Percentiles rank a stretch among this genome's conserved stretches.
These are phyloP conservation scores for Dendrocopos noguchii DNA, from an alignment of 2,113 vertebrate genomes.

Conservation along the genomic window DNA sequence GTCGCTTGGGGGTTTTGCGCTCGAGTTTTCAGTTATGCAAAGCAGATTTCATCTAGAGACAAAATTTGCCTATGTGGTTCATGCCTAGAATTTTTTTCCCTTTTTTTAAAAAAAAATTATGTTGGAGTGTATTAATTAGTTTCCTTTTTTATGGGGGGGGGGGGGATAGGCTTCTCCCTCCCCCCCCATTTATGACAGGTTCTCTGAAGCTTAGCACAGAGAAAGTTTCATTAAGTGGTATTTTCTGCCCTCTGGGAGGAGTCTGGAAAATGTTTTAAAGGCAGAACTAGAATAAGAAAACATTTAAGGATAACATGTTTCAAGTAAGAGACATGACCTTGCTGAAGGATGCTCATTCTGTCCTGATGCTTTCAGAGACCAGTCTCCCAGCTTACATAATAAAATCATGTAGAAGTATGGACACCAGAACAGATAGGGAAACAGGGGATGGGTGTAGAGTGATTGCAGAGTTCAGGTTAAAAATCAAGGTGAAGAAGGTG, in stretches of 20 bases:
- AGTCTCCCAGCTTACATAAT: background rate
- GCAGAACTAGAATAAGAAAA: background rate
- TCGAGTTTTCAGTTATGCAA: background rate
- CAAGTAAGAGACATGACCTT: background rate
- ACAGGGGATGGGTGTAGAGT: background rate
- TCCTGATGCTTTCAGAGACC: background rate
- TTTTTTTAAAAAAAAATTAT: background rate
- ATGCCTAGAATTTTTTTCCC: background rate
- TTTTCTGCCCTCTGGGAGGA: background rate
- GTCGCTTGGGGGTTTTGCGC: background rate
- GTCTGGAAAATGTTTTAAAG: background rate
- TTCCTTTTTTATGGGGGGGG: background rate
- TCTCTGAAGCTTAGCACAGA: background rate
- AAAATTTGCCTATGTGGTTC: background rate
- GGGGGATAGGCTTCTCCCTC: rapidly evolving
- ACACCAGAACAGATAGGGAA: background rate
- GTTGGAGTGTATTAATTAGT: background rate
- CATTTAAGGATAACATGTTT: background rate
- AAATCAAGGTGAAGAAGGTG: background rate
- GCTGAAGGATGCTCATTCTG: background rate
- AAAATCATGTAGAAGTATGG: background rate
- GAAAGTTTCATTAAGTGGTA: background rate
- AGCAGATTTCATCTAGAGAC: background rate
- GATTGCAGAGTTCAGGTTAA: background rate
- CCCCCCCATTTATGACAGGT: background rate